Conservation (phyloP, 2,797 vertebrate genomes). For the Epinephelus awoara region DNA sequence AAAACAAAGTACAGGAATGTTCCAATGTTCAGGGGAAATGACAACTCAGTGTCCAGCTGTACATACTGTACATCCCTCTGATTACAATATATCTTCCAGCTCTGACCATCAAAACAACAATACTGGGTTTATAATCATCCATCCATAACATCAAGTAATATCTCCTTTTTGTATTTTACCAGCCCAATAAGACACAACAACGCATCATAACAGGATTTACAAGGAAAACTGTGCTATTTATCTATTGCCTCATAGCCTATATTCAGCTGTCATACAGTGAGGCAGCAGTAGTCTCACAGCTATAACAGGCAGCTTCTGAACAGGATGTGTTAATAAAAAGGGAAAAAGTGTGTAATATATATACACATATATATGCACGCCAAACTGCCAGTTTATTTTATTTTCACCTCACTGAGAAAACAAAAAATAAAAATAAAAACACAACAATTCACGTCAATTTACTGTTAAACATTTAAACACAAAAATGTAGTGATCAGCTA, state of each 20-base stretch:
- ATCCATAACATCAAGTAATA: not conserved
- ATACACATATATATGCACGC: no score
- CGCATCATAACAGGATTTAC: not conserved
- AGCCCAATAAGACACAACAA: not conserved
- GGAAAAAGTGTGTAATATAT: not conserved
- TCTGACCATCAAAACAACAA: constrained; percentile 7
- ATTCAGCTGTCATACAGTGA: not conserved
- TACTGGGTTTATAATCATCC: not conserved
- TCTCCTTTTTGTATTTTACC: constrained; percentile 10
- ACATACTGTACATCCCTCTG: not conserved
- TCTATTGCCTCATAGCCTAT: not conserved
- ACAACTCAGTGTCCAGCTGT: constrained; percentile 21
- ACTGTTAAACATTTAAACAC: no score
- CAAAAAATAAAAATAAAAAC: not conserved
- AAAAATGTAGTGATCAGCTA: no score
- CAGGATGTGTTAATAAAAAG: not conserved
- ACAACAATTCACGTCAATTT: not conserved
- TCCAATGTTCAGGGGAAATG: constrained; percentile 37
- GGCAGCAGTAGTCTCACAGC: not conserved
- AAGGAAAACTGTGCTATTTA: not conserved
- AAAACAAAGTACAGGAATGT: constrained; percentile 22
- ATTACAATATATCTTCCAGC: not conserved
- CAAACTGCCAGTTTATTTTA: no score
- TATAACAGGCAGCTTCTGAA: not conserved
- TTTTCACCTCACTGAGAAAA: no score